Percentiles rank a stretch among this genome's conserved stretches.
phyloP scores from a whole-genome alignment of 2,797 vertebrate species.

The Pseudochirops cupreus region DNA sequence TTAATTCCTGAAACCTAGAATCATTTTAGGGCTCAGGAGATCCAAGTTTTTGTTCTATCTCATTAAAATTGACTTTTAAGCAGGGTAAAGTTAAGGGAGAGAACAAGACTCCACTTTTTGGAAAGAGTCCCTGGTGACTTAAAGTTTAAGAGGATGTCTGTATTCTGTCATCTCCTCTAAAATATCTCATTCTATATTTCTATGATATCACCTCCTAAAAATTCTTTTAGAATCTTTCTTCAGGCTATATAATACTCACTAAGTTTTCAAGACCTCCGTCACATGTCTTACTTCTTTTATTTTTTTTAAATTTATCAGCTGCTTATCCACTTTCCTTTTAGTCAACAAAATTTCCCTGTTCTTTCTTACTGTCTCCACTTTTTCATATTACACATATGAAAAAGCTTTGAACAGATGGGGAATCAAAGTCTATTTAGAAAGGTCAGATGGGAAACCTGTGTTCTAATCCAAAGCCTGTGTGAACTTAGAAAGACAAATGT shows the following conservation, averaged over 20 bases:
- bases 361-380: not conserved
- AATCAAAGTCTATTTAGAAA: not conserved
- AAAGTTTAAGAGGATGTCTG: not conserved
- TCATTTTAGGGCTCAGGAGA: not conserved
- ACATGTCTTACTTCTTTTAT: not conserved
- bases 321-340: not conserved
- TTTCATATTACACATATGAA: not conserved
- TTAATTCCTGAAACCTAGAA: not conserved
- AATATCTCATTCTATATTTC: not conserved
- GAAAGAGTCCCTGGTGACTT: not conserved
- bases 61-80: not conserved
- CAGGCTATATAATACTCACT: not conserved
- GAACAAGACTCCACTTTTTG: not conserved
- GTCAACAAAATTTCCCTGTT: not conserved
- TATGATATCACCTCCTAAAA: not conserved
- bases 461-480: not conserved
- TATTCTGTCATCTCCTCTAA: not conserved
- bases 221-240: not conserved
- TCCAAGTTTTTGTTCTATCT: not conserved
- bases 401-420: not conserved
- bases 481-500: not conserved
- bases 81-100: not conserved
- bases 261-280: not conserved
- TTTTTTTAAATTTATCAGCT: not conserved
- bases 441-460: not conserved